Conservation (phyloP, 2,888 invertebrate genomes). For the Lasius platythorax region DNA sequence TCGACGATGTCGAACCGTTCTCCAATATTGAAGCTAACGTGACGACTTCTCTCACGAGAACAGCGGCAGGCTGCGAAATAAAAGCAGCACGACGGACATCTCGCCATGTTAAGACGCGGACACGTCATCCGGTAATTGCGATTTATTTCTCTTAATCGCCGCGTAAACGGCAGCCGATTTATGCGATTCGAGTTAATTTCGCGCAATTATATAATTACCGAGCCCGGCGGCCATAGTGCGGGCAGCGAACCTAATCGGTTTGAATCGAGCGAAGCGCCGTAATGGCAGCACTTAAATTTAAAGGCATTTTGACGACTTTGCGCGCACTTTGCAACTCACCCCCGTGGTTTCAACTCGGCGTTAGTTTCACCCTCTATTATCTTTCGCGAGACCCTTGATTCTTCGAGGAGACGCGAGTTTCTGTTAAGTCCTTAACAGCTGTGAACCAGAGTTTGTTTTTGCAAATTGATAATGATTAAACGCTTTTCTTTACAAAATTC, state of each 20-base stretch:
- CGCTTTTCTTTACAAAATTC: not conserved
- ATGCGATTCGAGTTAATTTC: constrained; percentile 83
- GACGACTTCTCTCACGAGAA: constrained; percentile 30
- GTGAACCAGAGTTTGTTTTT: not conserved
- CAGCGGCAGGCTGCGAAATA: constrained; percentile 43
- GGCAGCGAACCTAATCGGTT: constrained; percentile 76
- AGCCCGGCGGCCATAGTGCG: constrained; percentile 52
- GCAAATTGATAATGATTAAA: constrained; percentile 12
- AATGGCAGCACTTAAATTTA: constrained; percentile 78
- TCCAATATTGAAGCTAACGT: constrained; percentile 1
- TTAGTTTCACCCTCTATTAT: constrained; percentile 32
- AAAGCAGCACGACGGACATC: constrained; percentile 50
- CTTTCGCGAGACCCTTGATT: constrained; percentile 14
- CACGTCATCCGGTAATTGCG: constrained; percentile 81
- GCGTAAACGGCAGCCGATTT: constrained; percentile 84
- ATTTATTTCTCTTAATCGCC: constrained; percentile 84
- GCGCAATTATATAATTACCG: constrained; percentile 85
- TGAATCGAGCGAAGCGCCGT: constrained; percentile 67
- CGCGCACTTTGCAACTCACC: constrained; percentile 15
- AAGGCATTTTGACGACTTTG: constrained; percentile 65
- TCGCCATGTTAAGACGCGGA: constrained; percentile 67
- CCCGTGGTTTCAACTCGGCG: not conserved
- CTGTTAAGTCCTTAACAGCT: not conserved
- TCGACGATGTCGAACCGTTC: not conserved
- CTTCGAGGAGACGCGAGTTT: not conserved